A percentile compares a stretch with the other conserved stretches of the same genome.
Conservation (phyloP, 1,140 invertebrate genomes). For the Forficula auricularia region DNA sequence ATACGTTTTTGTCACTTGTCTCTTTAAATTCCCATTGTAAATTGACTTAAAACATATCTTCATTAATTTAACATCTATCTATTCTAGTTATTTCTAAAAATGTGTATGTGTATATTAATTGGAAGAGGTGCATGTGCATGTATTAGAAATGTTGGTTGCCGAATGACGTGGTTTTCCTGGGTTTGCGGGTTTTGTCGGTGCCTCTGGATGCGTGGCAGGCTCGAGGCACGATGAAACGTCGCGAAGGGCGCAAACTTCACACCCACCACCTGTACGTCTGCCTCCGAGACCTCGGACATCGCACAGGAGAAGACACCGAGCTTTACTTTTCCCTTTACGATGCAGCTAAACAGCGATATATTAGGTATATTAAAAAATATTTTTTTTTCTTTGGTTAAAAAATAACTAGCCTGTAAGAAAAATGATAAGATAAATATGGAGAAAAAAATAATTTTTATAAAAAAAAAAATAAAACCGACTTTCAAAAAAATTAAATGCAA, state of each 20-base stretch:
- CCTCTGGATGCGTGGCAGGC: constrained; percentile 23
- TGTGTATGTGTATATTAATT: too few relatives aligned
- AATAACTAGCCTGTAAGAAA: too few relatives aligned
- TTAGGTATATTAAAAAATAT: constrained; percentile 26
- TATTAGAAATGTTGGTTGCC: too few relatives aligned
- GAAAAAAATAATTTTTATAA: too few relatives aligned
- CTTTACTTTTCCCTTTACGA: constrained; percentile 77
- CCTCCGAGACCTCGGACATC: constrained; percentile 73
- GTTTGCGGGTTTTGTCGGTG: constrained; percentile 1
- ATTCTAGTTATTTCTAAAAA: too few relatives aligned
- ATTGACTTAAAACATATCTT: too few relatives aligned
- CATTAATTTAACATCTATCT: too few relatives aligned
- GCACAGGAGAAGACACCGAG: constrained; percentile 69
- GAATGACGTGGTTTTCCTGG: too few relatives aligned
- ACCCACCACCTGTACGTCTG: constrained; percentile 74
- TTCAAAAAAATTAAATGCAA: neutral
- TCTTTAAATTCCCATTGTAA: too few relatives aligned
- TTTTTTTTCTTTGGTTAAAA: too few relatives aligned
- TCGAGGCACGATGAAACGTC: constrained; percentile 48
- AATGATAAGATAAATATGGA: too few relatives aligned
- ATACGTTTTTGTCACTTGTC: too few relatives aligned
- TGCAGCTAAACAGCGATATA: constrained; percentile 38
- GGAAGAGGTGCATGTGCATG: constrained; percentile 19
- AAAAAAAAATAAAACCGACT: neutral
- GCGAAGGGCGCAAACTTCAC: constrained; percentile 44